phyloP scores from a whole-genome alignment of 2,113 vertebrate species.

The Dicentrarchus labrax region DNA sequence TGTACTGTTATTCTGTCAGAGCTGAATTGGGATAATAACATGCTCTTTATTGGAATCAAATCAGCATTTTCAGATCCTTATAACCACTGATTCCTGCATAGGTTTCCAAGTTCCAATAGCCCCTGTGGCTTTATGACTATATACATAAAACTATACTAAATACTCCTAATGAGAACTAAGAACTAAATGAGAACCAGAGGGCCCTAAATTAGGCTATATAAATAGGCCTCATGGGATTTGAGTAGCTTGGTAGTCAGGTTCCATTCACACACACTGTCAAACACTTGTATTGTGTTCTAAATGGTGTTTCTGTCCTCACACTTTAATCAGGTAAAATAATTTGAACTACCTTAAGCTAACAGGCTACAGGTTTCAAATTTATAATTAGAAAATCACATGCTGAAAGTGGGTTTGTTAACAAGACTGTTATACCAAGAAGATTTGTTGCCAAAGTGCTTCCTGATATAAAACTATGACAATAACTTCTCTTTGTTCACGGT shows the following conservation, averaged over 20 bases:
- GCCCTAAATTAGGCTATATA: background rate
- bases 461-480: too few relatives aligned
- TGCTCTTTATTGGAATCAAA: background rate
- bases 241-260: background rate
- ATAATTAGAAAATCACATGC: background rate
- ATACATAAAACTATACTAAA: too few relatives aligned
- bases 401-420: background rate
- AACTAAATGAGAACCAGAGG: background rate
- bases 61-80: background rate
- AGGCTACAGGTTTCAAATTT: background rate
- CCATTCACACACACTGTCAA: background rate
- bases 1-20: background rate
- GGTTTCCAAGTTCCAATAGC: background rate
- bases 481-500: slow-evolving; percentile 8
- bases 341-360: too few relatives aligned
- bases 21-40: background rate
- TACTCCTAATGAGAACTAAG: slow-evolving; percentile 2
- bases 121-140: background rate
- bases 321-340: background rate
- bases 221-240: background rate
- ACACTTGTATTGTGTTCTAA: too few relatives aligned
- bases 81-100: background rate
- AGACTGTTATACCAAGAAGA: background rate
- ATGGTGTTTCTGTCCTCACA: background rate
- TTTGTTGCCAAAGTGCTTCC: background rate